phyloP scores from a whole-genome alignment of 2,888 invertebrate species.

The Linyphia triangularis region DNA sequence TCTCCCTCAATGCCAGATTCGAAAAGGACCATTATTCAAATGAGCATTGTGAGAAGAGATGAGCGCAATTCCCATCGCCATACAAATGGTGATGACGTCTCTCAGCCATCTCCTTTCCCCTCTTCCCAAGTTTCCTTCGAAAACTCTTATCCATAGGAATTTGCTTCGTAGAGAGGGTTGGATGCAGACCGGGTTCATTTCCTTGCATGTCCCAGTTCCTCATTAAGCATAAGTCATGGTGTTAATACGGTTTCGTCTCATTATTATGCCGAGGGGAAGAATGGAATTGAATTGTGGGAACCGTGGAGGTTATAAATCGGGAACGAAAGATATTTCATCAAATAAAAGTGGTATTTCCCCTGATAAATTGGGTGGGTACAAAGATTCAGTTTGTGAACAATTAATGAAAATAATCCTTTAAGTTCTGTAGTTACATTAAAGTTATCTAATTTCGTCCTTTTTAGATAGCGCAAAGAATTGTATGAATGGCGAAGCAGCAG shows the following conservation, averaged over 20 bases:
- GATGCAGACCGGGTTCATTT: slow-evolving; percentile 35
- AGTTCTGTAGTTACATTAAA: no score
- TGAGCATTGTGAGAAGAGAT: slow-evolving; percentile 45
- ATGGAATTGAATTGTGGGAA: background rate
- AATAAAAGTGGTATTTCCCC: no score
- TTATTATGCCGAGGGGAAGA: slow-evolving; percentile 2
- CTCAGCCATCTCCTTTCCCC: background rate
- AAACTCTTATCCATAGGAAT: slow-evolving; percentile 10
- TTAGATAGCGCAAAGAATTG: no score
- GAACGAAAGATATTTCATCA: no score
- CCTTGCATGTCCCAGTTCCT: slow-evolving; percentile 46
- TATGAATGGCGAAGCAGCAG: no score
- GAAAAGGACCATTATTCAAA: slow-evolving; percentile 62
- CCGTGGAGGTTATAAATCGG: background rate
- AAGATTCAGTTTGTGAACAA: no score
- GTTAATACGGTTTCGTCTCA: slow-evolving; percentile 58
- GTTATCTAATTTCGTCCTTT: no score
- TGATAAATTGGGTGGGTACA: no score
- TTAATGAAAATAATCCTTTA: no score
- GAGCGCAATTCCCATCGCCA: slow-evolving; percentile 20
- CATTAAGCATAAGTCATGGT: slow-evolving; percentile 64
- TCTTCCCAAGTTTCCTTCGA: background rate
- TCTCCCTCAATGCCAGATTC: background rate
- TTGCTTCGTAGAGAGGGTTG: background rate
- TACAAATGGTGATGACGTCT: slow-evolving; percentile 61